Evolutionary conservation across 2,888 invertebrate species (phyloP), one percentile per base, ranked within the genome.

Genomic region (Antitype chi): DNA sequence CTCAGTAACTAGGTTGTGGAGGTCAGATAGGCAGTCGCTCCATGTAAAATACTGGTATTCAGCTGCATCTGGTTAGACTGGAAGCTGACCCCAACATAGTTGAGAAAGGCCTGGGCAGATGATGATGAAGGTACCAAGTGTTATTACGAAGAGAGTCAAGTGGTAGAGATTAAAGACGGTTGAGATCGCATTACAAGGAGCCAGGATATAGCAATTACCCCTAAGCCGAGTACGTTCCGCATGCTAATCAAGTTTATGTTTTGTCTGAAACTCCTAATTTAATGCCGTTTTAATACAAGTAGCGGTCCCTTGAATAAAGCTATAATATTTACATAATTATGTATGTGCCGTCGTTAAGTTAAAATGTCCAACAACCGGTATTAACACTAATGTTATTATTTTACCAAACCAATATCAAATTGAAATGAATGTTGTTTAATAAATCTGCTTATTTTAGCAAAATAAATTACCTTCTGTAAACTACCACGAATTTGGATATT

Each of bases 171-270:
- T 87, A 87, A 87, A 87, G 85, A 84, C 79, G 84, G 78, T 81
- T 76, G 76, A 86, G 84, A 86, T 88, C 82, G 74, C 76, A 87
- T 91, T 88, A 88, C 85, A 76, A 63, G 77, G 85, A 89, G 85
- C 85, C 81, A 87, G 89, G 86, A 88, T 89, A 90, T 87, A 89
- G 90, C 88, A 88, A 90, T 89, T 90, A 90, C 84, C 76, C 73
- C 53, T 82, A 86, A 87, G 80, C 87, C 74, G 78, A 83, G 81
- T 80, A 80, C 86, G 88, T 81, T 76, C 82, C 85, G 86, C 87
- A 91, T 91, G 89, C 89, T 90, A 91, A 91, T 91, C 76, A 86
- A 81, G 82, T 81, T 87, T 87, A 89, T 87, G 85, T 89, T 88
- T 89, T 87, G 84, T 83, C 82, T 84, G 76, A 71, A 78, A 80